Base-by-base conservation (phyloP, 1,140 invertebrate genomes). In the Drosophila sucinea region DNA sequence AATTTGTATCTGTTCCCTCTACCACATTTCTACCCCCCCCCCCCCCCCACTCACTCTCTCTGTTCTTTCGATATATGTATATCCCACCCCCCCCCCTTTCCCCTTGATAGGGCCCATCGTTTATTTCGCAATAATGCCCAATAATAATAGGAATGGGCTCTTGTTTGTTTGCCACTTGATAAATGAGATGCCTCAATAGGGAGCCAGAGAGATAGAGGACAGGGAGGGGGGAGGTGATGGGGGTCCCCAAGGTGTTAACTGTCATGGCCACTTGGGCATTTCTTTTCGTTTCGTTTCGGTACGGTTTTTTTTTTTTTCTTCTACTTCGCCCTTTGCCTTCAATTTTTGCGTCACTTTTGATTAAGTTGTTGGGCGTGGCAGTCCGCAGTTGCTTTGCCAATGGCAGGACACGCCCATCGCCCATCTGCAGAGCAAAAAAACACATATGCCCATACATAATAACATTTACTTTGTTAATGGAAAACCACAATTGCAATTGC, bases 91-190 rank as follows among this genome's bases (percentile, higher is more conserved):
- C 33, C 23, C 11, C 23, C 41, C 30, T 57, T 51, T 10, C 44
- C 44, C 17, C 41, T 41, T 27, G 44, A 51, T 51, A 10, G 44
- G 40, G 55, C 33, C 63, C 3, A 61, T 60, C 81, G 73, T 61
- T 81, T 75, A 73, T 78, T 67, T 70, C 51, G 71, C 82, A 85
- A 81, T 85, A 85, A 81, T 85, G 67, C 65, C 81, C 44, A 51
- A 51, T 51, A 85, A 85, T 85, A 85, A 85, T 81, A 86, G 81
- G 65, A 81, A 86, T 81, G 82, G 74, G 70, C 68, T 74, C 81
- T 71, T 85, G 81, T 78, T 81, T 81, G 74, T 60, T 75, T 63
- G 74, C 81, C 74, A 78, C 70, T 86, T 85, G 82, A 85, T 85
- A 85, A 85, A 85, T 85, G 82, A 85, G 70, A 75, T 63, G 74